Percentiles rank a stretch among this genome's conserved stretches.
Evolutionary conservation across 37 sponge, comb jelly and placozoan genomes (phyloP).

Genomic region (Cladorhizidae sp.): DNA sequence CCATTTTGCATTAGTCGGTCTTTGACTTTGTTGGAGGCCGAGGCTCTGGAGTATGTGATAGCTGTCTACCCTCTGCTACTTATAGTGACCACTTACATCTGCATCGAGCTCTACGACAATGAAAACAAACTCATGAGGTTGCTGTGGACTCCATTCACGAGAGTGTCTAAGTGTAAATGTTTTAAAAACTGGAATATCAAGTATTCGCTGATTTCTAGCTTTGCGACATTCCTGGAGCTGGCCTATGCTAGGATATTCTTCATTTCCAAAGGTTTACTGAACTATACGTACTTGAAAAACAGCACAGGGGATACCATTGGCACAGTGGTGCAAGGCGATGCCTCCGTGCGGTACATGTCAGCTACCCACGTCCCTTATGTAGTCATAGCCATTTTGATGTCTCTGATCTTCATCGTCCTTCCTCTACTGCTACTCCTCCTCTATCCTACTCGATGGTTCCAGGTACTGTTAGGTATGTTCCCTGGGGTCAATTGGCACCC

Average conservation of each 20-base stretch:
- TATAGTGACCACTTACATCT: constrained; percentile 2
- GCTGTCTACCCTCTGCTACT: constrained; percentile 44
- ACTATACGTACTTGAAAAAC: background rate
- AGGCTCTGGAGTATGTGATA: constrained; percentile 12
- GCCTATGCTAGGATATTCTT: background rate
- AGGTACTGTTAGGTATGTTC: background rate
- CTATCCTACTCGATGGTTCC: background rate
- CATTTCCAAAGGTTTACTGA: background rate
- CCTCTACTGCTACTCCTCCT: background rate
- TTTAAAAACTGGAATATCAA: background rate
- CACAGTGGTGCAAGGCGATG: background rate
- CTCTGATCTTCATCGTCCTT: background rate
- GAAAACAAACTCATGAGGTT: background rate
- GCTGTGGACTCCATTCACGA: constrained; percentile 4
- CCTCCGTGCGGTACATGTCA: background rate
- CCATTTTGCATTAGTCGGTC: background rate
- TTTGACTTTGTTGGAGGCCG: background rate
- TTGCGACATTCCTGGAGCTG: background rate
- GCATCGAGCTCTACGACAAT: background rate
- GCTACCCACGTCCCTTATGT: background rate
- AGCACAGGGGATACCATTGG: background rate
- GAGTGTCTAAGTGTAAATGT: background rate
- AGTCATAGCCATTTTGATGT: background rate
- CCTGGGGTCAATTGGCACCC: background rate
- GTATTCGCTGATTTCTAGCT: background rate